Conservation (phyloP, 2,888 invertebrate species). For the Therioaphis trifolii region DNA sequence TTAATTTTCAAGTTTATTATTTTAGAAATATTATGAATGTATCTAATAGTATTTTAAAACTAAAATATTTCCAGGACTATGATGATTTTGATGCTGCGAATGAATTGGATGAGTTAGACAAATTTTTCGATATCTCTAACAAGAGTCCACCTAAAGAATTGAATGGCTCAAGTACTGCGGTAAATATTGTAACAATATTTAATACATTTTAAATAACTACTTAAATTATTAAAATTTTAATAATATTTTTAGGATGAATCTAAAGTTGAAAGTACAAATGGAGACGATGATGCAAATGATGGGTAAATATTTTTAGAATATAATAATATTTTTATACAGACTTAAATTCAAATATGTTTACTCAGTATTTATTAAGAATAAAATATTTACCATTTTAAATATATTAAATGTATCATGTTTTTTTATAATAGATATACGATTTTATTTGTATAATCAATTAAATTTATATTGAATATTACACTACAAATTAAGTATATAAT, state of each 20-base stretch:
- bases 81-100: conserved; percentile 91
- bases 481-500: too few species aligned
- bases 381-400: too few species aligned
- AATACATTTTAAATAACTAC: background rate
- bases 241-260: conserved; percentile 39
- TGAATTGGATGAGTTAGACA: conserved; percentile 89
- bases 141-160: conserved; percentile 46
- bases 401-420: too few species aligned
- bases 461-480: too few species aligned
- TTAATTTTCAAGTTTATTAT: conserved; percentile 17
- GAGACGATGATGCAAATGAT: conserved; percentile 20
- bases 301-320: conserved; percentile 35
- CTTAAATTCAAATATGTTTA: too few species aligned
- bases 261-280: conserved; percentile 31
- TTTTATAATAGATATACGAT: too few species aligned
- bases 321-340: background rate
- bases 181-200: conserved; percentile 9
- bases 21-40: background rate
- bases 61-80: conserved; percentile 79
- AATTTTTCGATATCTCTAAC: conserved; percentile 79
- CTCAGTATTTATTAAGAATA: too few species aligned
- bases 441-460: too few species aligned
- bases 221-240: background rate
- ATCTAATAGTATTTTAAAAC: conserved; percentile 41
- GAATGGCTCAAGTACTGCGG: conserved; percentile 40